phyloP scores from a whole-genome alignment of 2,797 vertebrate species.

The Denticeps clupeoides region DNA sequence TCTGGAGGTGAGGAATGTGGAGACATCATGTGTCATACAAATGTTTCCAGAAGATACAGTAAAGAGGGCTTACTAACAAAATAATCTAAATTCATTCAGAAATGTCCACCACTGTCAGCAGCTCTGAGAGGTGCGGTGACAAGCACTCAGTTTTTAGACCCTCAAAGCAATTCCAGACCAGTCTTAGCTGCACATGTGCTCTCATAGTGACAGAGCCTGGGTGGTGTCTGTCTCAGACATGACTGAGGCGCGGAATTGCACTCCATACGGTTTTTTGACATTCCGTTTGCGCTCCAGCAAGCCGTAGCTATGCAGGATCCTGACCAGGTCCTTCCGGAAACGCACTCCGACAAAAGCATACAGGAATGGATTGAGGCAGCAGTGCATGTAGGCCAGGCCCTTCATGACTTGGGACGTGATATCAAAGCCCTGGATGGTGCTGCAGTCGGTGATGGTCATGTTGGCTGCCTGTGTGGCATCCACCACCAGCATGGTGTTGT shows the following conservation, averaged over 20 bases:
- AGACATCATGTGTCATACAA: too few species aligned
- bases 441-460: slow-evolving; percentile 42
- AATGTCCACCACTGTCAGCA: too few species aligned
- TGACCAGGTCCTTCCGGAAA: slow-evolving; percentile 60
- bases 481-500: slow-evolving; percentile 62
- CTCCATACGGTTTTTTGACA: slow-evolving; percentile 22
- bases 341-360: slow-evolving; percentile 73
- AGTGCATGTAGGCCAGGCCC: slow-evolving; percentile 70
- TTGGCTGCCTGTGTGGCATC: slow-evolving; percentile 51
- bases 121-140: too few species aligned
- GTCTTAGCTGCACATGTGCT: not conserved
- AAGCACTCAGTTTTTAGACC: too few species aligned
- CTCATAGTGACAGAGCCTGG: slow-evolving; percentile 54
- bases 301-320: slow-evolving; percentile 37
- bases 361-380: slow-evolving; percentile 80
- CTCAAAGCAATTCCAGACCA: too few species aligned
- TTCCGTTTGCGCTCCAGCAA: slow-evolving; percentile 27
- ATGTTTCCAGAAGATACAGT: too few species aligned
- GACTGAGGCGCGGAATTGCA: slow-evolving; percentile 42
- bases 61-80: too few species aligned
- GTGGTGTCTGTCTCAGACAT: slow-evolving; percentile 59
- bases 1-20: too few species aligned
- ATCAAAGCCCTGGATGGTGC: slow-evolving; percentile 36
- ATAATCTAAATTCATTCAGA: too few species aligned
- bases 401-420: slow-evolving; percentile 60